Evolutionary conservation across 2,113 vertebrate genomes (phyloP).

Genomic region (Scopus umbretta): DNA sequence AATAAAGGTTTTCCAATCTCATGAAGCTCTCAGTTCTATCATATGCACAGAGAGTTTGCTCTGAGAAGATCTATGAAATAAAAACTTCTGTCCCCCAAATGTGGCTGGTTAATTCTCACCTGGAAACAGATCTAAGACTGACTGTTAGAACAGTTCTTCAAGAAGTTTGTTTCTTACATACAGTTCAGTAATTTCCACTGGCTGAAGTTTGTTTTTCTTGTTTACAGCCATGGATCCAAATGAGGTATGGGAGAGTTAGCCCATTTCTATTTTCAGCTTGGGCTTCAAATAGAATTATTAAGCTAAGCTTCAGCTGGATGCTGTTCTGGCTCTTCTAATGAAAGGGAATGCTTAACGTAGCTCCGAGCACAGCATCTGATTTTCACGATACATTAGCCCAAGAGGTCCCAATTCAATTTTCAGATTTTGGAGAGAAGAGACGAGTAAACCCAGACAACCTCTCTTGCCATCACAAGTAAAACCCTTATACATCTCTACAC

Average conservation of each 20-base stretch:
- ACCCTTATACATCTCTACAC: not conserved
- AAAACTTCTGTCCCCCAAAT: not conserved
- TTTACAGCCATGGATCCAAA: conserved; percentile 38
- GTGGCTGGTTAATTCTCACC: not conserved
- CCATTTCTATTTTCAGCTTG: conserved; percentile 19
- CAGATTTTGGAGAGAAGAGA: not conserved
- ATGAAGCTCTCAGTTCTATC: not conserved
- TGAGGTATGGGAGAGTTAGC: conserved; percentile 25
- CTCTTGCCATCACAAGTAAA: not conserved
- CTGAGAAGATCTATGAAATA: not conserved
- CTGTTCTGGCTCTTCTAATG: conserved; percentile 40
- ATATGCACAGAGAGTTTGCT: not conserved
- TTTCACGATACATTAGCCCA: not conserved
- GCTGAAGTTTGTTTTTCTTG: conserved; percentile 22
- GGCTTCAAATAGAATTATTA: conserved; percentile 56
- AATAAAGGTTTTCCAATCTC: not conserved
- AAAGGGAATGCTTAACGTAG: conserved; percentile 14
- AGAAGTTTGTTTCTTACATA: not conserved
- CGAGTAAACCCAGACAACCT: not conserved
- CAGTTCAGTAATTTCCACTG: conserved; percentile 12
- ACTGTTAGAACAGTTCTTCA: not conserved
- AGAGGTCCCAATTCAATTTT: not conserved
- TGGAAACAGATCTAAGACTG: not conserved
- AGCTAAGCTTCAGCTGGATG: conserved; percentile 42
- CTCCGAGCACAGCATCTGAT: not conserved